Conservation (phyloP, 1,140 invertebrate species). For the Apolygus lucorum region DNA sequence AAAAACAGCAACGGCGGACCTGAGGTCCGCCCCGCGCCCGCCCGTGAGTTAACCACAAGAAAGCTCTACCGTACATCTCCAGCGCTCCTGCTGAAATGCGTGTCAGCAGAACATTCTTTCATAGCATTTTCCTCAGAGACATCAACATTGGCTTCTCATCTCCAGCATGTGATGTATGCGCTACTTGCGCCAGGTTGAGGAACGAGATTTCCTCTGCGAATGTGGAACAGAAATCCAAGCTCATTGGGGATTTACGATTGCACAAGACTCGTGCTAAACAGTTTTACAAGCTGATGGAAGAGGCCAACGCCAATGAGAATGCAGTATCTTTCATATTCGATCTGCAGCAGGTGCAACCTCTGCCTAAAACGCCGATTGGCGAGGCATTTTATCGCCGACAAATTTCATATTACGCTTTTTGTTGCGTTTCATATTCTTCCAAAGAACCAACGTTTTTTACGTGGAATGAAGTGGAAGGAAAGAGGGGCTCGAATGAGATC, state of each 20-base stretch:
- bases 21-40: too few species aligned
- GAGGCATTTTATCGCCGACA: conserved; percentile 35
- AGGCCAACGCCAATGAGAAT: not conserved
- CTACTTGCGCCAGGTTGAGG: not conserved
- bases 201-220: not conserved
- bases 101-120: not conserved
- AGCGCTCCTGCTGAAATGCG: too few species aligned
- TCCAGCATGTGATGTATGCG: not conserved
- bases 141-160: not conserved
- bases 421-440: conserved; percentile 26
- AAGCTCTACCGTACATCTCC: not conserved
- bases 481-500: conserved; percentile 36
- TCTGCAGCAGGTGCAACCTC: conserved; percentile 28
- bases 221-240: not conserved
- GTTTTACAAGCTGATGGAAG: not conserved
- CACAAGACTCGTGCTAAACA: not conserved
- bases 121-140: not conserved
- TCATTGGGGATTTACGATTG: not conserved
- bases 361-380: conserved; percentile 27
- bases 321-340: conserved; percentile 23
- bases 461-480: conserved; percentile 35
- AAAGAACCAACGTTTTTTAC: conserved; percentile 28
- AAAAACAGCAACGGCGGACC: too few species aligned
- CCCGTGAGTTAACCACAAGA: too few species aligned
- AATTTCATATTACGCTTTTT: conserved; percentile 37